Evolutionary conservation across 2,113 vertebrate genomes (phyloP), one percentile per base, ranked within the genome.

Genomic region (Microtus ochrogaster): DNA sequence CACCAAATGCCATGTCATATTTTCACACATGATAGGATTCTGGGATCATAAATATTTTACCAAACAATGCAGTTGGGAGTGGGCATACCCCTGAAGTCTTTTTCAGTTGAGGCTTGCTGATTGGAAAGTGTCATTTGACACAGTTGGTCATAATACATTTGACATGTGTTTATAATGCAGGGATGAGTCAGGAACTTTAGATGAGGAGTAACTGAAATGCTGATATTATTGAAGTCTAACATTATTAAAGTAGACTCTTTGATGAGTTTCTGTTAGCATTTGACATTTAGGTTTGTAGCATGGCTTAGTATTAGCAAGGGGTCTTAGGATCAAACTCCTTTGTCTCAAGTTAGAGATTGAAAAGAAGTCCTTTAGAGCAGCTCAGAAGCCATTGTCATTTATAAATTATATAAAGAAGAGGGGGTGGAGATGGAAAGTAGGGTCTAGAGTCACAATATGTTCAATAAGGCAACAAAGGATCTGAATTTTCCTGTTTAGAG

Each of bases 191-290:
- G 55, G n/a, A 87, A 89, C 39, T 94, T 93, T 55, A 92, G 91
- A 49, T 83, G 86, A 96, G 30, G 24, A 95, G 41, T 52, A 94
- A 65, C 41, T 89, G 41, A 92, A 92, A 94, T 96, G 94, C 91
- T 97, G 70, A 66, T 98, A 91, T 95, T 88, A 89, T 94, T 90
- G 72, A 84, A 55, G 97, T 97, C 92, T n/a, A 94, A 55, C 17
- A 66, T 0, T 91, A 92, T 78, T 28, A 41, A 92, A 39, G 41
- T 55, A 94, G 44, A 91, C 68, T 49, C 8, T 82, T 77, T 2
- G 66, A 76, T n/a, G 2, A 89, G 89, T 92, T 94, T 94, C 22
- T 90, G 61, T 90, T 93, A 87, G 13, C 68, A 63, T 83, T 95
- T 98, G 89, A 33, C 28, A 30, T 97, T 94, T 97, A 87, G 44